Evolutionary conservation across 2,888 invertebrate species (phyloP), one percentile per base, ranked within the genome.

Genomic region (Phytoseiulus persimilis): DNA sequence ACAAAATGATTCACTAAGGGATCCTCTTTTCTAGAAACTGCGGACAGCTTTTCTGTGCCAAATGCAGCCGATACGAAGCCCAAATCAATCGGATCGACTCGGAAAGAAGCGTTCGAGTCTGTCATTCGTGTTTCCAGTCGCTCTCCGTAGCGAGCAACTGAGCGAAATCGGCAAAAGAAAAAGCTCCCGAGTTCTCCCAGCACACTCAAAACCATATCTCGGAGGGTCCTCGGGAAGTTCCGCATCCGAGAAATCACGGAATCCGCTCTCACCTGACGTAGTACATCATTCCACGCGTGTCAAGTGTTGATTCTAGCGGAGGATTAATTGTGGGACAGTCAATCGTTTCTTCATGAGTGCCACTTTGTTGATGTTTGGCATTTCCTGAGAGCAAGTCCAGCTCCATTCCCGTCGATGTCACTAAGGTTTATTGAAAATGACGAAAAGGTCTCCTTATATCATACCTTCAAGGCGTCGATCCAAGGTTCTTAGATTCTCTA

Each of bases 31-130:
- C 14, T 33, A 87, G 87, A 90, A 98, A 98, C 93, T 99, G 99
- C 93, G 98, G 98, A 90, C 96, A 96, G 92, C 96, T 99, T 90
- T 99, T 98, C 94, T 99, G 99, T 32, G 87, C 87, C 92, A 95
- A 95, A 93, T 99, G 99, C 94, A 97, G 97, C 93, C 95, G 96
- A 91, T 98, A 97, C 94, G 98, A 98, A 93, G 98, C 98, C 91
- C 98, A 98, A 93, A 98, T 99, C 92, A 96, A 96, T 0, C 95
- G 98, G 89, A 94, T 99, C 92, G 95, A 97, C 90, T 98, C 98
- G 91, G 93, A 97, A 91, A 96, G 97, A 90, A 98, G 98, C 45
- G 98, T 99, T 89, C 94, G 98, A 91, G 98, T 99, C 31, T 99
- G 98, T 93, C 97, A 97, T 93, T 95, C 95, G 90, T 99, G 98